phyloP scores from a whole-genome alignment of 2,113 vertebrate species.

The Chamaetylas fuelleborni region DNA sequence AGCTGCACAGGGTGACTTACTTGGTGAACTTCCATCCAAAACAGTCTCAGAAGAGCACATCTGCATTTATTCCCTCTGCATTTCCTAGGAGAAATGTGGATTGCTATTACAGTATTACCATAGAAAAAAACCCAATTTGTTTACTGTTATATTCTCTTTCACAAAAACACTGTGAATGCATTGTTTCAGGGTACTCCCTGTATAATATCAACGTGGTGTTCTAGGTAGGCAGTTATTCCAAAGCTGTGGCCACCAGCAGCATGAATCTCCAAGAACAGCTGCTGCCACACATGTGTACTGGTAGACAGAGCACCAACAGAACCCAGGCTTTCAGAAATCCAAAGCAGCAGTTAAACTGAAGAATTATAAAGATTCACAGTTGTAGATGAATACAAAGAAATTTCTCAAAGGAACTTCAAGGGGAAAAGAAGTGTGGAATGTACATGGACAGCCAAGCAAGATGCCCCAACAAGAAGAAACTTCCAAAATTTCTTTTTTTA shows the following conservation, averaged over 20 bases:
- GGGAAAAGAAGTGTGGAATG: not conserved
- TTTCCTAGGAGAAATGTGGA: not conserved
- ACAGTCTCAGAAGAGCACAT: not conserved
- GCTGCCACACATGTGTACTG: not conserved
- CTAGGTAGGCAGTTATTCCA: not conserved
- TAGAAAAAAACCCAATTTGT: not conserved
- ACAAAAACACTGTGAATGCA: not conserved
- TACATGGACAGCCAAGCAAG: not conserved
- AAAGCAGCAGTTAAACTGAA: not conserved
- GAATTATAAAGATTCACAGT: not conserved
- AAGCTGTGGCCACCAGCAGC: not conserved
- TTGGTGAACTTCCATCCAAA: constrained; percentile 17
- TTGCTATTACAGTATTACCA: not conserved
- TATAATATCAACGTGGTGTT: not conserved
- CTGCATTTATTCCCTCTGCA: not conserved
- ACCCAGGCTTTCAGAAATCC: not conserved
- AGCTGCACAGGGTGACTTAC: not conserved
- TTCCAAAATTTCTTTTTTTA: not conserved
- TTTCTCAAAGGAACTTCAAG: not conserved
- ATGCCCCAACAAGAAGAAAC: not conserved
- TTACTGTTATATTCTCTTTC: not conserved
- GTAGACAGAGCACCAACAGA: not conserved
- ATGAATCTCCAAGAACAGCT: not conserved
- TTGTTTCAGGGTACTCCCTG: not conserved
- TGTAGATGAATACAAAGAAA: not conserved